Conservation (phyloP, 2,888 invertebrate species). For the Drosophila quinaria region DNA sequence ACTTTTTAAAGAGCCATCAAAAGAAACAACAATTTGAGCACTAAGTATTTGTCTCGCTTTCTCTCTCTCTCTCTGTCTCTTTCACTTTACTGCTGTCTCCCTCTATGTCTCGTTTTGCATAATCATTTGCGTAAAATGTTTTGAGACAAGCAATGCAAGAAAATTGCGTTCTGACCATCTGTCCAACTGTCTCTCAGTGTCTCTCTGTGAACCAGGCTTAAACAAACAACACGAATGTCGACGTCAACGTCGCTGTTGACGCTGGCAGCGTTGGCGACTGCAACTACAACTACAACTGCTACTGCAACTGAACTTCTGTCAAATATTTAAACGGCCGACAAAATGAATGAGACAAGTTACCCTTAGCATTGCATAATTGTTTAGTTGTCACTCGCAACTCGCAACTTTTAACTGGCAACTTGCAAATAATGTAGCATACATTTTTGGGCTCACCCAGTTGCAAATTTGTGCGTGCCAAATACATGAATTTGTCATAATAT, state of each 20-base stretch:
- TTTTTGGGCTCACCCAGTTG: conserved; percentile 37
- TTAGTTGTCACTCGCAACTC: conserved; percentile 10
- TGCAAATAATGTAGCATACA: conserved; percentile 46
- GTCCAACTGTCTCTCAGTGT: conserved; percentile 4
- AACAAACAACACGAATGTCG: conserved; percentile 21
- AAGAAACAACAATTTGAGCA: conserved; percentile 45
- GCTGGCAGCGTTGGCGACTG: background rate
- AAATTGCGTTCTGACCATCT: conserved; percentile 13
- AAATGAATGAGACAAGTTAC: conserved; percentile 19
- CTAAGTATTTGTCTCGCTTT: conserved; percentile 17
- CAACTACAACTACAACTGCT: conserved; percentile 8
- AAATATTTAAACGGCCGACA: conserved; percentile 60
- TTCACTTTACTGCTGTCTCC: background rate
- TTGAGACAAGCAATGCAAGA: conserved; percentile 36
- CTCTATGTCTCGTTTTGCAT: conserved; percentile 4
- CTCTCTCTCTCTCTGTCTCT: background rate
- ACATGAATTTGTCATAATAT: conserved; percentile 7
- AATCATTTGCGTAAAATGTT: conserved; percentile 46
- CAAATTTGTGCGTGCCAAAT: background rate
- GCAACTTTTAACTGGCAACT: conserved; percentile 6
- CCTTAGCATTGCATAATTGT: conserved; percentile 15
- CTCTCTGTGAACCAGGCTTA: background rate
- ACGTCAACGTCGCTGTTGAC: background rate
- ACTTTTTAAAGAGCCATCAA: conserved; percentile 62
- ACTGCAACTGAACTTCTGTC: conserved; percentile 29